phyloP scores from a whole-genome alignment of 2,888 invertebrate species.

The Epistrophella euchroma region DNA sequence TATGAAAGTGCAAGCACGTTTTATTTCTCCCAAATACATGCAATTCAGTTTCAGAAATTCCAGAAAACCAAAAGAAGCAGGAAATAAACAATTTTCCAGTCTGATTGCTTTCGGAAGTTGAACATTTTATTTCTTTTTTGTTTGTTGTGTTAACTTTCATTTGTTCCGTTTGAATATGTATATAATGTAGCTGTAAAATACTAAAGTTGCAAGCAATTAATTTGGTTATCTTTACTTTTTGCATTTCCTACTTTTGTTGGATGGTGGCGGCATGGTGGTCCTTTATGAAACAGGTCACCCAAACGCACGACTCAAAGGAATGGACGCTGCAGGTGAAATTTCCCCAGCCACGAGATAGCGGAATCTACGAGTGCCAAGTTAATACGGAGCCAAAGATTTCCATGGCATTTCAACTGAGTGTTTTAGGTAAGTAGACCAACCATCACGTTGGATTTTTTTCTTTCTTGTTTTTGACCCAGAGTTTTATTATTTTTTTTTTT shows the following conservation, averaged over 20 bases:
- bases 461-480: background rate
- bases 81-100: constrained; percentile 64
- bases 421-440: constrained; percentile 89
- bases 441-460: background rate
- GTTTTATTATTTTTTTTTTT: background rate
- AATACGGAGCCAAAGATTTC: constrained; percentile 95
- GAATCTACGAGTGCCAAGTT: constrained; percentile 86
- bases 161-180: constrained; percentile 37
- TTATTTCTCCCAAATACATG: background rate
- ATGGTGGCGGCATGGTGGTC: background rate
- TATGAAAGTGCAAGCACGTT: constrained; percentile 6
- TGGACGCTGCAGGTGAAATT: constrained; percentile 95
- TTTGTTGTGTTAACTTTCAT: constrained; percentile 26
- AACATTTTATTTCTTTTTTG: constrained; percentile 6
- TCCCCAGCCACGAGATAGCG: constrained; percentile 92
- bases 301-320: constrained; percentile 91
- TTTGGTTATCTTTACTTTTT: constrained; percentile 32
- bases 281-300: constrained; percentile 79
- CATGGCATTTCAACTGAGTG: constrained; percentile 92
- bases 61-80: constrained; percentile 5
- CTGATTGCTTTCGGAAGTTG: constrained; percentile 56
- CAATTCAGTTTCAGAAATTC: constrained; percentile 1
- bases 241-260: background rate
- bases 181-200: constrained; percentile 25
- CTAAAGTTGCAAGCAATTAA: constrained; percentile 45